These are phyloP conservation scores for Anisognathus igniventris DNA, from an alignment of 2,797 vertebrate genomes.

Conservation along the genomic window DNA sequence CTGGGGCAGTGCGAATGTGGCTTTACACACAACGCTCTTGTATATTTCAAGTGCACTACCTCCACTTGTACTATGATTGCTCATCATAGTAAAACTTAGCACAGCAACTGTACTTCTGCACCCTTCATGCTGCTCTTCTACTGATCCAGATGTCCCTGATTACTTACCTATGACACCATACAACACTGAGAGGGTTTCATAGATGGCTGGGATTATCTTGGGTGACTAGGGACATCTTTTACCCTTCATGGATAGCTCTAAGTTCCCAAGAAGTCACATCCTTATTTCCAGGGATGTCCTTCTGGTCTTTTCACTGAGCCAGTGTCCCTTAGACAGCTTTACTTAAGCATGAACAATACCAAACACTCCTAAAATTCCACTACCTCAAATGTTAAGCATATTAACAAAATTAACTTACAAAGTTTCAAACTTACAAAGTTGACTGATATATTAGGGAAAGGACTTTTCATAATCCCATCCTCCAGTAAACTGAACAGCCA, in stretches of 20 bases:
- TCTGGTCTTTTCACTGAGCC: not conserved
- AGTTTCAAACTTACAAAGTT: not conserved
- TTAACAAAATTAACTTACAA: not conserved
- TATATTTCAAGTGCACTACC: not conserved
- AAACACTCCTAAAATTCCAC: not conserved
- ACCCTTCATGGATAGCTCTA: not conserved
- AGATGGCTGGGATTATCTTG: not conserved
- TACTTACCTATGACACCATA: not conserved
- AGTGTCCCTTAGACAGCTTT: not conserved
- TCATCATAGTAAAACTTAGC: not conserved
- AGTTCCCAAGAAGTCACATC: not conserved
- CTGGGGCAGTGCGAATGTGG: rapidly evolving
- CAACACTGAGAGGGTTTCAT: not conserved
- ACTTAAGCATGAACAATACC: not conserved
- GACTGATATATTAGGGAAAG: not conserved
- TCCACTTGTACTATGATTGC: rapidly evolving
- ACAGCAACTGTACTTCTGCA: not conserved
- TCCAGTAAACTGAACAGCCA: not conserved
- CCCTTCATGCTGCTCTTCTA: not conserved
- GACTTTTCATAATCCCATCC: not conserved
- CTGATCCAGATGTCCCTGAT: not conserved
- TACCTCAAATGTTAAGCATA: not conserved
- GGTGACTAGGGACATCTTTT: not conserved
- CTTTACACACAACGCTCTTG: not conserved
- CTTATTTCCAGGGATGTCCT: not conserved